A percentile compares a stretch with the other conserved stretches of the same genome.
Evolutionary conservation across 2,113 vertebrate species (phyloP).

Genomic region (Macroglossus sobrinus): DNA sequence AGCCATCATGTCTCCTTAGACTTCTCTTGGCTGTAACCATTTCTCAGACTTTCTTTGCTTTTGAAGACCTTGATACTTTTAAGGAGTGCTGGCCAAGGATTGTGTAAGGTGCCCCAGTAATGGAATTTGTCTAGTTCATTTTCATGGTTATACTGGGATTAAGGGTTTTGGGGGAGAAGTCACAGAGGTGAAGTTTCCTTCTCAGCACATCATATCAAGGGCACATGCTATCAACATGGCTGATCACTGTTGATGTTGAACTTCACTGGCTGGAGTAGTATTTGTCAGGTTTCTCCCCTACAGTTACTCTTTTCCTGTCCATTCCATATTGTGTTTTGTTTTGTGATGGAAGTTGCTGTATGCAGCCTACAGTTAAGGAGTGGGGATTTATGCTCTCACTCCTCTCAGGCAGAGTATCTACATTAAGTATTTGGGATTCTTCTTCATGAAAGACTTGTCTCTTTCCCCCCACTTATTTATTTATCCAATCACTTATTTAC

Average conservation of each 20-base stretch:
- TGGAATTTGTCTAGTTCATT: neutral
- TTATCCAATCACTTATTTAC: neutral
- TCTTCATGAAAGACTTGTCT: neutral
- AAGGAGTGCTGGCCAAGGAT: neutral
- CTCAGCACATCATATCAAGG: too few relatives aligned
- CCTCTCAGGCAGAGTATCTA: neutral
- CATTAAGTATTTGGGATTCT: neutral
- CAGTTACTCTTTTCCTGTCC: neutral
- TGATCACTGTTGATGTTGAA: neutral
- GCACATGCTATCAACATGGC: accelerated
- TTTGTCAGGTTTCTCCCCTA: neutral
- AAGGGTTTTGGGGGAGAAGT: neutral
- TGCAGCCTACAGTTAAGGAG: neutral
- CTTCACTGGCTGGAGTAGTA: neutral
- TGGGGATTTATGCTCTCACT: neutral
- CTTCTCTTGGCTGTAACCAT: neutral
- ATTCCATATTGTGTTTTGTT: too few relatives aligned
- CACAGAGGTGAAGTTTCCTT: neutral
- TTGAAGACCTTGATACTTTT: neutral
- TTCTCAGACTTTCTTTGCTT: neutral
- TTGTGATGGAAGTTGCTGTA: neutral
- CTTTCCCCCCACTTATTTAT: neutral
- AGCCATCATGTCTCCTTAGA: neutral
- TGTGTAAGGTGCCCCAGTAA: neutral
- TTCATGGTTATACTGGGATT: neutral